These are phyloP conservation scores for Antheraea mylitta DNA, from an alignment of 1,140 invertebrate genomes.

Conservation along the genomic window DNA sequence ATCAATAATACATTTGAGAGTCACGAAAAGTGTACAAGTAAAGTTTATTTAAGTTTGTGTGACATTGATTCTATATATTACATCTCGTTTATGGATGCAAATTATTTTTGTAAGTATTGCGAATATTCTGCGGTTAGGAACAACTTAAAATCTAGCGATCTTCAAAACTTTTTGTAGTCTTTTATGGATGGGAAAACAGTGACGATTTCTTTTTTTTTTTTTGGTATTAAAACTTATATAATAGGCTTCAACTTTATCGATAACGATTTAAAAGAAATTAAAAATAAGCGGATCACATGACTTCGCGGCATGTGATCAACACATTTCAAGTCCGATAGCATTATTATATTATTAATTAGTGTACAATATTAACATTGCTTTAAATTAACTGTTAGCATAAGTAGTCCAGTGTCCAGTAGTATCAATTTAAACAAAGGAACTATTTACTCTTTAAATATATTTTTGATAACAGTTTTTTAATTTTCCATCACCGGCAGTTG, in stretches of 20 bases:
- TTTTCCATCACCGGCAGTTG: conserved; percentile 16
- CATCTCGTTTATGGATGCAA: conserved; percentile 16
- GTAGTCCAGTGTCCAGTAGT: background rate
- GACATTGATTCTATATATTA: conserved; percentile 16
- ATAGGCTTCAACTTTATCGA: no score
- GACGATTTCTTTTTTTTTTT: background rate
- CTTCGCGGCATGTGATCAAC: background rate
- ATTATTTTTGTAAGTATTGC: conserved; percentile 19
- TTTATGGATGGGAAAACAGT: background rate
- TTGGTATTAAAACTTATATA: no score
- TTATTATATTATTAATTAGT: background rate
- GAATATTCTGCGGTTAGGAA: background rate
- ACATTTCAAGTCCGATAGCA: background rate
- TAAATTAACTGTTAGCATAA: background rate
- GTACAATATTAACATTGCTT: background rate
- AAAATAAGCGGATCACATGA: background rate
- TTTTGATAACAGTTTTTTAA: conserved; percentile 2
- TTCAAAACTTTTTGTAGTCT: background rate
- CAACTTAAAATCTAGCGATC: conserved; percentile 3
- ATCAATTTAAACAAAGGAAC: background rate
- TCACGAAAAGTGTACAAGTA: conserved; percentile 6
- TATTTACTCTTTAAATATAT: background rate
- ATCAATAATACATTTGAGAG: background rate
- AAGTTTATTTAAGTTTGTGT: conserved; percentile 4
- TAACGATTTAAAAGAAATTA: no score